Conservation (phyloP, 64 coral and sea anemone genomes). For the Catalaphyllia jardinei region DNA sequence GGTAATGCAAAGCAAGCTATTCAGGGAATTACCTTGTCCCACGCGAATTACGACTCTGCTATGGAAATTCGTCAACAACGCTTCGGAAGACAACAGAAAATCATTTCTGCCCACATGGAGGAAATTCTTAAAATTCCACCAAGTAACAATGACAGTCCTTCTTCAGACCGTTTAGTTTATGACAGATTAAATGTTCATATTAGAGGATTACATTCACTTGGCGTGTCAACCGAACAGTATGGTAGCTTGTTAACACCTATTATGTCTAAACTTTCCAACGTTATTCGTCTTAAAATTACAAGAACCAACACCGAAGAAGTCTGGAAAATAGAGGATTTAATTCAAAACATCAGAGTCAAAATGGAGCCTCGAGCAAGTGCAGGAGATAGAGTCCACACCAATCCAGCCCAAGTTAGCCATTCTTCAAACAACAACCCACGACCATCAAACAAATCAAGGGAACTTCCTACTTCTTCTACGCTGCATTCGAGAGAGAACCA, state of each 20-base stretch:
- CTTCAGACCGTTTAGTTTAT: not conserved
- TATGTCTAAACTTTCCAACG: conserved; percentile 22
- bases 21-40: not conserved
- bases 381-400: too few relatives aligned
- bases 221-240: conserved; percentile 10
- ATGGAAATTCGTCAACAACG: not conserved
- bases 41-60: not conserved
- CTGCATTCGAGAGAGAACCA: too few relatives aligned
- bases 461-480: too few relatives aligned
- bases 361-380: too few relatives aligned
- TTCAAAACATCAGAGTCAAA: conserved; percentile 7
- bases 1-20: not conserved
- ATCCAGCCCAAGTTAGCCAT: too few relatives aligned
- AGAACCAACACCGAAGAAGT: not conserved
- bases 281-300: not conserved
- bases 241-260: conserved; percentile 4
- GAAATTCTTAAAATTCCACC: conserved; percentile 3
- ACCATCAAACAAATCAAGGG: too few relatives aligned
- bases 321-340: conserved; percentile 36
- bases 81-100: conserved; percentile 1
- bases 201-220: conserved; percentile 4
- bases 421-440: too few relatives aligned
- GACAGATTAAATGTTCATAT: conserved; percentile 21
- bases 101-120: conserved; percentile 14
- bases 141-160: not conserved